Base-by-base conservation (phyloP, 2,888 invertebrate species). In the Rambutsinella grinnellia region DNA sequence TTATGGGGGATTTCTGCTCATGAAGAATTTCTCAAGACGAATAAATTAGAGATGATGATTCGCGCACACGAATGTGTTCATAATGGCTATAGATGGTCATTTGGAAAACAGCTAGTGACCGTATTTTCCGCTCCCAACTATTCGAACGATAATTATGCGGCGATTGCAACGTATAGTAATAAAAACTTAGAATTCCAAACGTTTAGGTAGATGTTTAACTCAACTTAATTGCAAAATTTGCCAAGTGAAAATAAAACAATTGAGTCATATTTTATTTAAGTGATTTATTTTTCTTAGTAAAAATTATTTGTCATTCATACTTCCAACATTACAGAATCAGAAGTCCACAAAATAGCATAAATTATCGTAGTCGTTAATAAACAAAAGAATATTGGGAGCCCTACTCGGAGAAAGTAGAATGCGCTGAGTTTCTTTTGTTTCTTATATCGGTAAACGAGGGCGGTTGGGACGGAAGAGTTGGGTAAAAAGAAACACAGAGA, bases 61-160 rank as follows among this genome's bases (percentile, higher is more conserved):
- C 60, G 79, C 24, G 79, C 79, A 3, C 78, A 78, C 27, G 67
- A 78, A 57, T 72, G 63, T 44, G 68, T 58, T 10, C 26, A 54
- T 5, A 24, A 46, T 2, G 68, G 63, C 19, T 74, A 67, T 17
- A 24, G 61, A 46, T 74, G 67, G 61, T n/a, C 44, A 1, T 74
- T 74, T 56, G 67, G 24, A 2, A 53, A 61, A 2, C 60, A 61
- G 21, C 49, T 66, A 8, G 54, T 74, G 13, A 74, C 74, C 8
- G 54, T 78, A 10, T 78, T 76, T 47, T 78, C 78, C 10, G 78
- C 78, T 2, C 78, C 78, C 2, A 72, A 78, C 47, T 78, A 78
- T 28, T 21, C 28, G 2, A 36, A 13, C 13, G 24, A 3, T 5
- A 66, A 66, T 66, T 17, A 17, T n/a, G 69, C 54, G 2, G 69